phyloP scores from a whole-genome alignment of 2,797 vertebrate species.

The Gobio occitaniae region DNA sequence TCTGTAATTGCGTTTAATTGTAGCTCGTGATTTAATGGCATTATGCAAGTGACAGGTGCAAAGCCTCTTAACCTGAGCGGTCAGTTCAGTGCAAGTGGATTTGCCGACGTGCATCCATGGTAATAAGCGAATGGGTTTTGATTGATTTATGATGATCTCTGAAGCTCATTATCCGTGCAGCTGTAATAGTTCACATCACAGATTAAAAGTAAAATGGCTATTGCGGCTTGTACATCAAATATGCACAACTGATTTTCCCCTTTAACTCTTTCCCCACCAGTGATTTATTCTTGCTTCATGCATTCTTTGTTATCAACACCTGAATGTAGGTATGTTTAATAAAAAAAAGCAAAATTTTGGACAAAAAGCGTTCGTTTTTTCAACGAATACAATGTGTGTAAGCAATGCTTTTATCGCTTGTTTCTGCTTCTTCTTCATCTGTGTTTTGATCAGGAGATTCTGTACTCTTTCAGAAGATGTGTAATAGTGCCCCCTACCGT shows the following conservation, averaged over 20 bases:
- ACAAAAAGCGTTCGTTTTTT: no score
- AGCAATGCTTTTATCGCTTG: no score
- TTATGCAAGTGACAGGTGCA: conserved; percentile 77
- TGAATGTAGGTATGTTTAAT: not conserved
- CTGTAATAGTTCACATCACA: conserved; percentile 9
- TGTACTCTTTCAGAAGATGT: no score
- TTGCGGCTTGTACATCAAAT: not conserved
- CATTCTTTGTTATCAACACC: not conserved
- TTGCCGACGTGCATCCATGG: conserved; percentile 2
- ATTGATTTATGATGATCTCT: conserved; percentile 42
- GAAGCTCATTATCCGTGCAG: conserved; percentile 31
- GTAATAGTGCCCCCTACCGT: no score
- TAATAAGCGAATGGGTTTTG: conserved; percentile 43
- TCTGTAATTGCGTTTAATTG: conserved; percentile 75
- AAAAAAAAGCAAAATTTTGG: not conserved
- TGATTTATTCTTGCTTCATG: not conserved
- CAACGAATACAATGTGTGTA: no score
- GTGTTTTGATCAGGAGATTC: no score
- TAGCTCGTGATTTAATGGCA: conserved; percentile 70
- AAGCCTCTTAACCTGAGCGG: conserved; percentile 75
- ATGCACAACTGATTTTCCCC: not conserved
- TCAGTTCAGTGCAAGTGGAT: conserved; percentile 57
- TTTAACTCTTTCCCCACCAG: not conserved
- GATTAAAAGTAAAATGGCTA: conserved; percentile 21
- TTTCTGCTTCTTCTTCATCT: no score